A percentile compares a stretch with the other conserved stretches of the same genome.
Conservation (phyloP, 2,888 invertebrate genomes). For the Noctua pronuba region DNA sequence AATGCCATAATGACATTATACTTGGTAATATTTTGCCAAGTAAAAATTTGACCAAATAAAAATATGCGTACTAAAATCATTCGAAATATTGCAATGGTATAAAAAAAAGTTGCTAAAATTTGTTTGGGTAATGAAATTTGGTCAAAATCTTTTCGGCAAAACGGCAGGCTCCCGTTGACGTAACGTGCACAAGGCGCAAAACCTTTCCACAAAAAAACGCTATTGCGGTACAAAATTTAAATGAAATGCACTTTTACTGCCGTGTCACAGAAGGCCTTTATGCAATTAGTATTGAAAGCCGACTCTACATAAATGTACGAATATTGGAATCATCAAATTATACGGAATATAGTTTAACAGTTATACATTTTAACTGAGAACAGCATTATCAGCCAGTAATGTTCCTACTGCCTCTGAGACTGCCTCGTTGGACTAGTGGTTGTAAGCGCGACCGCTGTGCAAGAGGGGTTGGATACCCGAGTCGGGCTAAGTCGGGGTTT, state of each 20-base stretch:
- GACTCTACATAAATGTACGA: neutral
- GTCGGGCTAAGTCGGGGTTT: neutral
- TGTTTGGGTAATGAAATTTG: too few relatives aligned
- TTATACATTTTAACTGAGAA: neutral
- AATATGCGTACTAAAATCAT: too few relatives aligned
- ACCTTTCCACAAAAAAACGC: conserved; percentile 37
- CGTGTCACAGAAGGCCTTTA: conserved; percentile 9
- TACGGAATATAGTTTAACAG: neutral
- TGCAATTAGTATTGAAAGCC: conserved; percentile 14
- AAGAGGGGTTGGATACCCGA: neutral
- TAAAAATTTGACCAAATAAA: too few relatives aligned
- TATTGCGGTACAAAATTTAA: conserved; percentile 20
- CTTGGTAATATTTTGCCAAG: too few relatives aligned
- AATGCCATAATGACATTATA: too few relatives aligned
- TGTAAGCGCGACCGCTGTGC: neutral
- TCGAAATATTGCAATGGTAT: too few relatives aligned
- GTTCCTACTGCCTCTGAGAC: neutral
- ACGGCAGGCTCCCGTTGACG: too few relatives aligned
- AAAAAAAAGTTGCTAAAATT: too few relatives aligned
- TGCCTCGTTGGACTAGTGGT: neutral
- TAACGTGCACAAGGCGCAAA: conserved; percentile 38
- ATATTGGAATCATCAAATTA: neutral
- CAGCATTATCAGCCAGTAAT: neutral
- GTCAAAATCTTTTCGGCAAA: too few relatives aligned
- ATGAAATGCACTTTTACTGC: conserved; percentile 23